Evolutionary conservation across 2,113 vertebrate genomes (phyloP).

Genomic region (Mola mola): DNA sequence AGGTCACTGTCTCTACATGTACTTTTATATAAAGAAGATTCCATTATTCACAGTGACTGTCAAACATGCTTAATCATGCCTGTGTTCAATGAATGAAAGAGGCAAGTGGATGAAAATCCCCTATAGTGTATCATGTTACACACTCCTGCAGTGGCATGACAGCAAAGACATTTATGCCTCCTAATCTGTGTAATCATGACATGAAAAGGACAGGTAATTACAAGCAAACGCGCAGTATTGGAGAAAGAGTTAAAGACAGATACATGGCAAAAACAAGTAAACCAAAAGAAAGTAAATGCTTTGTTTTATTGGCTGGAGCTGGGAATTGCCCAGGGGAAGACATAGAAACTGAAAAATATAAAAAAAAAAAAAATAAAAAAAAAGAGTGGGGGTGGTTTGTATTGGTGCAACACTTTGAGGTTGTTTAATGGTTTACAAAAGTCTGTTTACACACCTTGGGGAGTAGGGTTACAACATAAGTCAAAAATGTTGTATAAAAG

Average conservation of each 20-base stretch:
- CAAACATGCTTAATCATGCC: slow-evolving; percentile 39
- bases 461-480: neutral
- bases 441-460: neutral
- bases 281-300: neutral
- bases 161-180: slow-evolving; percentile 36
- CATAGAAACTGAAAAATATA: no score
- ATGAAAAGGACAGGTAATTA: slow-evolving; percentile 10
- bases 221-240: neutral
- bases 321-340: no score
- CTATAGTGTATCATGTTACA: slow-evolving; percentile 47
- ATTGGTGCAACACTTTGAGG: neutral
- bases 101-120: slow-evolving; percentile 35
- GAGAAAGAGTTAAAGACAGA: neutral
- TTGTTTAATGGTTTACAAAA: neutral
- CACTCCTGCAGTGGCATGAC: slow-evolving; percentile 45
- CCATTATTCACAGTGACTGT: slow-evolving; percentile 32
- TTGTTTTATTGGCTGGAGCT: no score
- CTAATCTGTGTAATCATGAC: slow-evolving; percentile 46
- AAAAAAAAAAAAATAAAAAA: neutral
- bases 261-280: no score
- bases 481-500: neutral
- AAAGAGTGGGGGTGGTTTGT: no score
- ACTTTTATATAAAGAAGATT: slow-evolving; percentile 11
- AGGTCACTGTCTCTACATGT: slow-evolving; percentile 1
- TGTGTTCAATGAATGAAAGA: slow-evolving; percentile 27